Percentiles rank a stretch among this genome's conserved stretches.
These are phyloP conservation scores for Mionectes macconnelli DNA, from an alignment of 2,113 vertebrate genomes.

Conservation along the genomic window DNA sequence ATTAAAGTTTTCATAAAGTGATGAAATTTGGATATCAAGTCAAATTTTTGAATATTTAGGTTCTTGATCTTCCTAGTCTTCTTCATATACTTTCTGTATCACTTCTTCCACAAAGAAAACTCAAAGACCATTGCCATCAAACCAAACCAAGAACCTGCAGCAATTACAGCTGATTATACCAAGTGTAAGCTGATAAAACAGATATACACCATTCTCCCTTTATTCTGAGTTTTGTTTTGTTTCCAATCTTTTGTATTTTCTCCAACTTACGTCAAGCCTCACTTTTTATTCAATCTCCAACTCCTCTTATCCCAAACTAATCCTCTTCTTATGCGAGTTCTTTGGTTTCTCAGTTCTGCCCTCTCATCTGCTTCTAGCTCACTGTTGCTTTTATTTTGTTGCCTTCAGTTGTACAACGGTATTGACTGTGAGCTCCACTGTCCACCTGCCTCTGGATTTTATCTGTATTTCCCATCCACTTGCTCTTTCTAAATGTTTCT, in stretches of 20 bases:
- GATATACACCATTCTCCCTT: not conserved
- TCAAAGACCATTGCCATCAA: not conserved
- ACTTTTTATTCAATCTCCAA: not conserved
- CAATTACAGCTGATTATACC: accelerated
- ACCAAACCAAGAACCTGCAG: not conserved
- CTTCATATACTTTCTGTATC: not conserved
- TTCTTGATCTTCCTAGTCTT: not conserved
- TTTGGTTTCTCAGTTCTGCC: not conserved
- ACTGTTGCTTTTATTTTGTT: not conserved
- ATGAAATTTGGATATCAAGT: not conserved
- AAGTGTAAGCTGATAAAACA: not conserved
- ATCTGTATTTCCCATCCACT: not conserved
- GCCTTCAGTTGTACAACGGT: not conserved
- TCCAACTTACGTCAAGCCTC: not conserved
- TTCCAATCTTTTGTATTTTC: not conserved
- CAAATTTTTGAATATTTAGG: not conserved
- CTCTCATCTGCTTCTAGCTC: accelerated
- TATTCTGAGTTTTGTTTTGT: not conserved
- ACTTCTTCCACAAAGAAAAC: not conserved
- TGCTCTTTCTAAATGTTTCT: not conserved
- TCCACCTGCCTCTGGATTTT: not conserved
- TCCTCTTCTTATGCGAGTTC: not conserved
- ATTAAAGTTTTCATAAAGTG: not conserved
- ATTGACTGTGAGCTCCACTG: not conserved
- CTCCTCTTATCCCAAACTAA: not conserved